Percentiles rank a stretch among this genome's conserved stretches.
These are phyloP conservation scores for Oncorhynchus clarkii DNA, from an alignment of 2,113 vertebrate genomes.

Conservation along the genomic window DNA sequence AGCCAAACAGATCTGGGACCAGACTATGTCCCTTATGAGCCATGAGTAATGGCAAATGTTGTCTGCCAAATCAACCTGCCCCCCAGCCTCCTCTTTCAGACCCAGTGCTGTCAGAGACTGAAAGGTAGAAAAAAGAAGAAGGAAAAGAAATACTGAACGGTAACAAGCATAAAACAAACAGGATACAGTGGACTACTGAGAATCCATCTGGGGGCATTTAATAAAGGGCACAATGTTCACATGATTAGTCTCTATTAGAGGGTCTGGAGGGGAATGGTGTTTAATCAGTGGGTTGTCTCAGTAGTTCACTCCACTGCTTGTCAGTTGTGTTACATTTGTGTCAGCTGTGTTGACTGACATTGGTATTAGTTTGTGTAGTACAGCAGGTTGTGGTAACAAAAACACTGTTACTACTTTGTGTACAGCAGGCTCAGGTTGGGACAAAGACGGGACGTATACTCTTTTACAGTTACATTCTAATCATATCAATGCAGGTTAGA, in stretches of 20 bases:
- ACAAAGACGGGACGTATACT: too few relatives aligned
- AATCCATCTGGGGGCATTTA: too few relatives aligned
- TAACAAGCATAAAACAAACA: neutral
- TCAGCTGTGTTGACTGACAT: neutral
- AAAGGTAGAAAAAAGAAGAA: constrained; percentile 9
- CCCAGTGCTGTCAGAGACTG: constrained; percentile 20
- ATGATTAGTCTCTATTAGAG: neutral
- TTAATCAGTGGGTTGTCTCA: neutral
- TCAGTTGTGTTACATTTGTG: neutral
- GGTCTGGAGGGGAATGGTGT: neutral
- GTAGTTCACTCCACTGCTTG: neutral
- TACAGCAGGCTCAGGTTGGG: too few relatives aligned
- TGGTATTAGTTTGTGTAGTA: neutral
- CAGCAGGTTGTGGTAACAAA: too few relatives aligned
- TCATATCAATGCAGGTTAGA: too few relatives aligned
- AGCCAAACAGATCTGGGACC: constrained; percentile 8
- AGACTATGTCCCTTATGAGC: neutral
- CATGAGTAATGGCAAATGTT: constrained; percentile 28
- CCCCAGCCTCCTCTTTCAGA: constrained; percentile 2
- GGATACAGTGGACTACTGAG: neutral
- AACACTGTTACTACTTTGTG: too few relatives aligned
- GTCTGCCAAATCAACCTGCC: constrained; percentile 36
- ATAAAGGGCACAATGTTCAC: constrained; percentile 11
- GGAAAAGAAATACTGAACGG: neutral
- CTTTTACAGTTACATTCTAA: too few relatives aligned